Base-by-base conservation (phyloP, 2,888 invertebrate species). In the Harpalus rubripes region DNA sequence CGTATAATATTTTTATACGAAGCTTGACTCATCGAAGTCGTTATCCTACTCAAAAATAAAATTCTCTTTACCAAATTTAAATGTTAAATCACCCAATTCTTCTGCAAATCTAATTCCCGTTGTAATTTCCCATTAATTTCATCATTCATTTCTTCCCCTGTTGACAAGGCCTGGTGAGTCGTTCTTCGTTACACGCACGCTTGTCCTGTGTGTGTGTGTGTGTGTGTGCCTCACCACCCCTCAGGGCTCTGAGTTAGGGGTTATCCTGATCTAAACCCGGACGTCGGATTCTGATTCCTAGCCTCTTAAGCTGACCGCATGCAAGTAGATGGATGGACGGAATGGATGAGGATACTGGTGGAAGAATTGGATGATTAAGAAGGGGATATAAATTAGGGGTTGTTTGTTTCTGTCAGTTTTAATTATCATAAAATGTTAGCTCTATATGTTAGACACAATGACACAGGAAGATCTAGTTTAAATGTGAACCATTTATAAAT, bases 161-260 rank as follows among this genome's bases (percentile, higher is more conserved):
- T 68, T 68, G 44, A 22, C 74, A 74, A 72, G 44, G 74, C 18
- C 44, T 18, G 74, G 74, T 72, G 63, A 32, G 44, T 68, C 52
- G 74, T n/a, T 41, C 52, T 74, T 74, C 74, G 74, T 74, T 74
- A 74, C 74, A 74, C 74, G 74, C 74, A 52, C 44, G 52, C 74
- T 74, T 52, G 52, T 74, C 74, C 74, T 18, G 15, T 32, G 32
- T 32, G 32, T 32, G 32, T 32, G 6, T 32, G 32, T 32, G 32
- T 6, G 32, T 32, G 5, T 32, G 5, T 32, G 22, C 22, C 18
- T 15, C 68, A 18, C 18, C 22, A 18, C 44, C 22, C 74, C 22
- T 74, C 52, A 52, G 12, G 8, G 1, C 72, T 16, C 22, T 3
- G 26, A 8, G 63, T 63, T 22, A 63, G 63, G 26, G 63, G 26